These are phyloP conservation scores for Melitaea athalia DNA, from an alignment of 2,888 invertebrate species.

Conservation along the genomic window DNA sequence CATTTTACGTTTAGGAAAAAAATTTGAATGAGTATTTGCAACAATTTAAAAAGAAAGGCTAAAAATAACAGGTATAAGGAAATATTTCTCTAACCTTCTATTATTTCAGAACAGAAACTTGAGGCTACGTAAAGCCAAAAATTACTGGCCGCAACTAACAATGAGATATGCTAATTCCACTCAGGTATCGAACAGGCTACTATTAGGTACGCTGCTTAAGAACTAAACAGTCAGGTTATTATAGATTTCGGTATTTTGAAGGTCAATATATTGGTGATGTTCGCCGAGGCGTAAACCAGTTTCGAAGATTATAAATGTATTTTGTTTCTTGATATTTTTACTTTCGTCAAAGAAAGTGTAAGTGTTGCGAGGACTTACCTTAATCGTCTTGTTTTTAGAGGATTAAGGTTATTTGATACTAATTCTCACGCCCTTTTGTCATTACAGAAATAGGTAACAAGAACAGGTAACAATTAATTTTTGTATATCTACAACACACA, in stretches of 20 bases:
- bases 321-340: not conserved
- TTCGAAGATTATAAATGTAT: not conserved
- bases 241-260: conserved; percentile 56
- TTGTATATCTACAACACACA: no score
- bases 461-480: no score
- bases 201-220: conserved; percentile 65
- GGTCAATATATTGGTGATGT: conserved; percentile 34
- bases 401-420: conserved; percentile 23
- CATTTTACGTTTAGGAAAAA: not conserved
- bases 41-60: conserved; percentile 60
- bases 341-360: conserved; percentile 8
- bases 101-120: conserved; percentile 41
- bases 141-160: conserved; percentile 68
- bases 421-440: conserved; percentile 16
- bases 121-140: conserved; percentile 54
- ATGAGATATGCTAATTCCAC: conserved; percentile 75
- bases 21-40: conserved; percentile 5
- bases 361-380: conserved; percentile 3
- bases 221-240: conserved; percentile 57
- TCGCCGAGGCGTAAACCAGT: conserved; percentile 6
- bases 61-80: conserved; percentile 50
- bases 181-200: conserved; percentile 57
- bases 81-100: conserved; percentile 44
- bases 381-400: conserved; percentile 15
- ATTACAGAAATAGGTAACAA: not conserved